These are phyloP conservation scores for Trichopria drosophilae DNA, from an alignment of 2,888 invertebrate genomes.

Conservation along the genomic window DNA sequence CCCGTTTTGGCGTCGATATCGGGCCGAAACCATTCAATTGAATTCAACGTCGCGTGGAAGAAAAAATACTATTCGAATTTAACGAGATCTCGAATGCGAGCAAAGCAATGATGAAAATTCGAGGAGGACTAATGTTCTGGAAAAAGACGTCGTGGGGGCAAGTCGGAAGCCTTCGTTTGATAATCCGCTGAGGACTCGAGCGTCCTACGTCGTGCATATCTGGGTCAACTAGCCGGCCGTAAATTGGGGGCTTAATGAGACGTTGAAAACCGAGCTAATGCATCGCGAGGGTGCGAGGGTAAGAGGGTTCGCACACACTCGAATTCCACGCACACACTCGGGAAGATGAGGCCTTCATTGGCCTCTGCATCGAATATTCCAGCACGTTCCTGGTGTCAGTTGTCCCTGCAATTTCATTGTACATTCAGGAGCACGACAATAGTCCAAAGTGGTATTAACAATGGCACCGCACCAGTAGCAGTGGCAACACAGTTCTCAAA, in stretches of 20 bases:
- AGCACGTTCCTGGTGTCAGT: slow-evolving; percentile 5
- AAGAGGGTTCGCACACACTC: no score
- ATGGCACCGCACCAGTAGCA: no score
- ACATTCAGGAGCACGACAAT: slow-evolving; percentile 19
- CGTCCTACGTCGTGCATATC: slow-evolving; percentile 42
- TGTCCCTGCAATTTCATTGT: slow-evolving; percentile 17
- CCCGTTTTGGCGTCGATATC: no score
- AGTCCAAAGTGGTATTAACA: no score
- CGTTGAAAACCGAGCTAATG: slow-evolving; percentile 45
- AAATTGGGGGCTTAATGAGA: slow-evolving; percentile 49
- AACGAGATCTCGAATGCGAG: slow-evolving; percentile 15
- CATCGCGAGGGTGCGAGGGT: no score
- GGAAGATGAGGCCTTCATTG: slow-evolving; percentile 17
- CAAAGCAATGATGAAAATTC: slow-evolving; percentile 14
- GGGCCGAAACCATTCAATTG: no score
- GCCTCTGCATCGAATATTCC: slow-evolving; percentile 14
- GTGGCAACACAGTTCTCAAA: no score
- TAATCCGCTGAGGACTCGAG: slow-evolving; percentile 26
- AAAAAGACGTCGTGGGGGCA: slow-evolving; percentile 30
- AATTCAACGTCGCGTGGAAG: no score
- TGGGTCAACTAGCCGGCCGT: slow-evolving; percentile 42
- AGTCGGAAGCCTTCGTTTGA: slow-evolving; percentile 12
- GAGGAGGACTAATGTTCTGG: slow-evolving; percentile 36
- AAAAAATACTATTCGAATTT: slow-evolving; percentile 24
- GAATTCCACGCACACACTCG: slow-evolving; percentile 8